Conservation (phyloP, 92 coral and sea anemone species). For the Epizoanthus scotinus region DNA sequence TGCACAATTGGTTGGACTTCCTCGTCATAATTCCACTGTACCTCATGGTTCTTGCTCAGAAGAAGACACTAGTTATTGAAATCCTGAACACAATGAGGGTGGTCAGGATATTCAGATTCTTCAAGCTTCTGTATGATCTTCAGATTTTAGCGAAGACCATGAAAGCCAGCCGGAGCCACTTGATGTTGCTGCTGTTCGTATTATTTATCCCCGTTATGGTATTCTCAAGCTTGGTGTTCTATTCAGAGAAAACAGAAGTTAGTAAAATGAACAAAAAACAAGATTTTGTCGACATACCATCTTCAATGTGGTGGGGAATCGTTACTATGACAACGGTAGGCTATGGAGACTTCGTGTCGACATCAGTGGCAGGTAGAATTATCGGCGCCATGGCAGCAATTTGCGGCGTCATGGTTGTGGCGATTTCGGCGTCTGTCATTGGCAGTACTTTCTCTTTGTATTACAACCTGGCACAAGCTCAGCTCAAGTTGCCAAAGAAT, state of each 20-base stretch:
- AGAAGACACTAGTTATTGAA: slow-evolving; percentile 65
- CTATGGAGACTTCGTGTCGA: slow-evolving; percentile 92
- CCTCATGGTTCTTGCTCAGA: slow-evolving; percentile 66
- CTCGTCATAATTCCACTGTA: slow-evolving; percentile 87
- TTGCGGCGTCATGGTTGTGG: slow-evolving; percentile 92
- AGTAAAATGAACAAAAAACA: slow-evolving; percentile 32
- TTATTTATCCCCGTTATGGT: slow-evolving; percentile 90
- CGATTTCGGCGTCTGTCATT: slow-evolving; percentile 93
- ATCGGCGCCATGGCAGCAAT: slow-evolving; percentile 93
- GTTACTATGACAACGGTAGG: slow-evolving; percentile 99
- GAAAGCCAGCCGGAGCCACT: slow-evolving; percentile 91
- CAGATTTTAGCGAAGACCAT: slow-evolving; percentile 93
- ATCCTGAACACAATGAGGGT: slow-evolving; percentile 82
- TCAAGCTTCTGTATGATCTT: slow-evolving; percentile 89
- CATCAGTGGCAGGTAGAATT: slow-evolving; percentile 81
- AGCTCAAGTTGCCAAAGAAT: slow-evolving; percentile 87
- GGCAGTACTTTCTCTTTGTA: slow-evolving; percentile 97
- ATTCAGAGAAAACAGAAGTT: slow-evolving; percentile 69
- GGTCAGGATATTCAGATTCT: slow-evolving; percentile 88
- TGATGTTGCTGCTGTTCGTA: slow-evolving; percentile 76
- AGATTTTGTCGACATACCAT: slow-evolving; percentile 84
- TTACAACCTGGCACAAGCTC: slow-evolving; percentile 97
- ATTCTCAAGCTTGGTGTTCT: slow-evolving; percentile 84
- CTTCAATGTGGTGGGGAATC: slow-evolving; percentile 95
- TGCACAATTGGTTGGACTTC: slow-evolving; percentile 95